These are phyloP conservation scores for Neopipo cinnamomea DNA, from an alignment of 2,113 vertebrate genomes.

Conservation along the genomic window DNA sequence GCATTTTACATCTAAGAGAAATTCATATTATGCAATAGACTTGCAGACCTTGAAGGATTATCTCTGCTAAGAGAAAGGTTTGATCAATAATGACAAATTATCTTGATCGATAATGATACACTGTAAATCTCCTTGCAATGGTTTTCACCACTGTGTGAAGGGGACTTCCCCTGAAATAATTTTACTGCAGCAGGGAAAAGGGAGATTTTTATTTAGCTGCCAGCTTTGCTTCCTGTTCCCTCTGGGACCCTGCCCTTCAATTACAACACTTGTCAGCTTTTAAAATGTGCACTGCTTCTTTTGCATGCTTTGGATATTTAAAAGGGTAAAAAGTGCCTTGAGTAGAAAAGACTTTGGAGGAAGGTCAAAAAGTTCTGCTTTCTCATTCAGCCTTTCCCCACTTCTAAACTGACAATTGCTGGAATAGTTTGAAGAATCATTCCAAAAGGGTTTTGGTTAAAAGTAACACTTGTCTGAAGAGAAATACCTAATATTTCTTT, in stretches of 20 bases:
- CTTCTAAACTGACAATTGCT: background rate
- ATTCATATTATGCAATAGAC: background rate
- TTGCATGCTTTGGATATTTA: constrained; percentile 37
- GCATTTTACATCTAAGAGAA: background rate
- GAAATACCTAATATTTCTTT: background rate
- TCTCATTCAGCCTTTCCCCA: background rate
- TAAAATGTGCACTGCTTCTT: constrained; percentile 15
- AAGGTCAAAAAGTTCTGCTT: constrained; percentile 36
- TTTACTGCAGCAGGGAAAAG: background rate
- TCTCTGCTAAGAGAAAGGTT: constrained; percentile 17
- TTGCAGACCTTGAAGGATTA: constrained; percentile 24
- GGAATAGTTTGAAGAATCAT: background rate
- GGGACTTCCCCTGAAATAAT: constrained; percentile 8
- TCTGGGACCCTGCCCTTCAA: constrained; percentile 31
- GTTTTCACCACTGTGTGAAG: constrained; percentile 2
- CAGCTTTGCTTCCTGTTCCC: constrained; percentile 40
- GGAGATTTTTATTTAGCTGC: constrained; percentile 27
- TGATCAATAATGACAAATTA: constrained; percentile 47
- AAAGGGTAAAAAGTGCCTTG: constrained; percentile 5
- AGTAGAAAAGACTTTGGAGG: constrained; percentile 2
- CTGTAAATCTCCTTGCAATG: constrained; percentile 33
- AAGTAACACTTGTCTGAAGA: background rate
- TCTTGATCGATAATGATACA: background rate
- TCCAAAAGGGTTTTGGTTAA: background rate
- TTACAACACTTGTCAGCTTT: constrained; percentile 50